Evolutionary conservation across 2,113 vertebrate genomes (phyloP).

Genomic region (Thamnaconus septentrionalis): DNA sequence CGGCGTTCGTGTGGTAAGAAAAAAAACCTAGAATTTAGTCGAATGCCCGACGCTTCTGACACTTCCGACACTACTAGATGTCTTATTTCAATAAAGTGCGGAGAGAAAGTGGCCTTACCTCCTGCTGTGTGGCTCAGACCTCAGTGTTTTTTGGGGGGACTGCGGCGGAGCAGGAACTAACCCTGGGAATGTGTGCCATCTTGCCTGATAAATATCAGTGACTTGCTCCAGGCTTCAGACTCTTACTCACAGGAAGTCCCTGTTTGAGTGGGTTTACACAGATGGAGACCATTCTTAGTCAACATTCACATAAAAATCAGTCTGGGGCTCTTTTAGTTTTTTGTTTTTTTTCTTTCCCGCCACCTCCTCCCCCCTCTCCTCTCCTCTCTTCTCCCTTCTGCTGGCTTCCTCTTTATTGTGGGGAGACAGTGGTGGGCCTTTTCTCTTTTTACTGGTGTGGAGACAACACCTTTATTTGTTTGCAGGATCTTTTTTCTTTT

Average conservation of each 20-base stretch:
- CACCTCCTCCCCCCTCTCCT: too few species aligned
- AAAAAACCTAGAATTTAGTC: too few species aligned
- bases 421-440: slow-evolving; percentile 20
- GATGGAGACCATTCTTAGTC: slow-evolving; percentile 72
- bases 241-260: slow-evolving; percentile 71
- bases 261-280: slow-evolving; percentile 71
- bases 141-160: neutral
- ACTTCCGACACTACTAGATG: too few species aligned
- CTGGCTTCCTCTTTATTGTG: slow-evolving; percentile 28
- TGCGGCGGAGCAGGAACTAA: slow-evolving; percentile 11
- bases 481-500: slow-evolving; percentile 19
- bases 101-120: slow-evolving; percentile 24
- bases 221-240: slow-evolving; percentile 65
- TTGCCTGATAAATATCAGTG: slow-evolving; percentile 59
- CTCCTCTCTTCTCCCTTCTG: too few species aligned
- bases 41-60: too few species aligned
- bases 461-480: slow-evolving; percentile 45
- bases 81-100: too few species aligned
- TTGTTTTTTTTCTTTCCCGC: slow-evolving; percentile 3
- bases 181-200: slow-evolving; percentile 58
- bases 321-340: slow-evolving; percentile 32
- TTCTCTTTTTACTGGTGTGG: slow-evolving; percentile 26
- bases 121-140: neutral
- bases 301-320: slow-evolving; percentile 70
- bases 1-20: too few species aligned